Base-by-base conservation (phyloP, 2,113 vertebrate species). In the Gallinago media region DNA sequence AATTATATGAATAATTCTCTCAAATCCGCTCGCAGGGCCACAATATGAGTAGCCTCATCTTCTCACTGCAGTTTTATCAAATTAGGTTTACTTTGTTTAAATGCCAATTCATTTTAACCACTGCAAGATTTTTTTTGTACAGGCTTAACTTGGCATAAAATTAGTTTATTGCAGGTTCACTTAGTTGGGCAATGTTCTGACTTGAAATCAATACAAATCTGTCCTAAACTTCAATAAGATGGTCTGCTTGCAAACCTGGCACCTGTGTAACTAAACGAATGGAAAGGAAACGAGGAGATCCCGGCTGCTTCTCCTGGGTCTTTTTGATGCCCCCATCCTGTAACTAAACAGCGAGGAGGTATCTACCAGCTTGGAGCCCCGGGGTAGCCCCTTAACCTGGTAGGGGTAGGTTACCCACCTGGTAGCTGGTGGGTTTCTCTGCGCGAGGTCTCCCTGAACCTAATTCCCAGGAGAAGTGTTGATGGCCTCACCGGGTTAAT, bases 111-210 rank as follows among this genome's bases (percentile, higher is more conserved):
- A 75, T 71, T 92, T 92, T 92, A 93, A 92, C 72, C n/a, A 72
- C 34, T 49, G 72, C 88, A 89, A 72, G 80, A 63, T 26, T 42
- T 67, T 91, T 91, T 93, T 77, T 83, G 44, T 92, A 88, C 82
- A 72, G 38, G 44, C 40, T 93, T 96, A 96, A 95, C 83, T 91
- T 84, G 65, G 83, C 95, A 96, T 94, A 93, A 91, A 95, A 96
- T 92, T 89, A 96, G 88, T 83, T 92, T 93, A 93, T 84, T 88
- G 85, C 79, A 75, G 94, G 96, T 87, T 96, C 92, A 81, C 95
- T 86, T 84, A 84, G 76, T 13, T 91, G 86, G 72, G 75, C 83
- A 75, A 78, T 32, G 47, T 63, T 93, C 49, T 91, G 92, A 89
- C 73, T 93, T 91, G 52, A 81, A 83, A 93, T 96, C 96, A 88